Conservation (phyloP, 2,113 vertebrate genomes). For the Ammodytes dubius region DNA sequence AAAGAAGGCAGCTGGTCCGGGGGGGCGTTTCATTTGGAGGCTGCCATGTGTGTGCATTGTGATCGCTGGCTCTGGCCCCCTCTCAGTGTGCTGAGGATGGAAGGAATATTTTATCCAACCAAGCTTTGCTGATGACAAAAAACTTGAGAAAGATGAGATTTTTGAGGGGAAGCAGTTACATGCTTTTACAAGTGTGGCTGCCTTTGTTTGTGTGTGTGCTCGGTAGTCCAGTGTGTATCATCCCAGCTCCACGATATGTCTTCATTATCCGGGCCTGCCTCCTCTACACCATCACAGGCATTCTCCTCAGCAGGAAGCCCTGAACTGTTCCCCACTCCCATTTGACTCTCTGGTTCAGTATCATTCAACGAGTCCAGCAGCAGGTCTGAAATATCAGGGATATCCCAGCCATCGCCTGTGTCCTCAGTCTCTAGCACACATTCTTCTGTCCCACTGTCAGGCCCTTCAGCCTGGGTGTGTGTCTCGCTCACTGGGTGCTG, state of each 20-base stretch:
- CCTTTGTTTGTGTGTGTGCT: conserved; percentile 49
- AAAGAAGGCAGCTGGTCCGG: conserved; percentile 12
- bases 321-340: not conserved
- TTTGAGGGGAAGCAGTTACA: conserved; percentile 58
- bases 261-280: conserved; percentile 60
- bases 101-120: conserved; percentile 29
- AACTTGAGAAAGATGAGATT: conserved; percentile 40
- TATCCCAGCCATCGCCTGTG: conserved; percentile 79
- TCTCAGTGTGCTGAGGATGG: conserved; percentile 28
- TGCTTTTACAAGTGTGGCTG: conserved; percentile 49
- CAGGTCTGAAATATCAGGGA: conserved; percentile 85
- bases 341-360: conserved; percentile 45
- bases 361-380: conserved; percentile 79
- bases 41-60: conserved; percentile 48
- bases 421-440: conserved; percentile 26
- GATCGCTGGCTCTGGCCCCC: conserved; percentile 19
- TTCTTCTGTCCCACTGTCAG: not conserved
- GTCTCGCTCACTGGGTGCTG: conserved; percentile 24
- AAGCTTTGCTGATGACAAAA: conserved; percentile 23
- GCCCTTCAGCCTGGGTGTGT: conserved; percentile 15
- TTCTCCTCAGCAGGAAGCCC: not conserved
- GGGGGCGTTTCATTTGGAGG: conserved; percentile 18
- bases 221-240: conserved; percentile 77
- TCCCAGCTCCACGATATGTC: conserved; percentile 80
- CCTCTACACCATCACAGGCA: not conserved